Conservation (phyloP, 2,797 vertebrate species). For the Xiphophorus birchmanni region DNA sequence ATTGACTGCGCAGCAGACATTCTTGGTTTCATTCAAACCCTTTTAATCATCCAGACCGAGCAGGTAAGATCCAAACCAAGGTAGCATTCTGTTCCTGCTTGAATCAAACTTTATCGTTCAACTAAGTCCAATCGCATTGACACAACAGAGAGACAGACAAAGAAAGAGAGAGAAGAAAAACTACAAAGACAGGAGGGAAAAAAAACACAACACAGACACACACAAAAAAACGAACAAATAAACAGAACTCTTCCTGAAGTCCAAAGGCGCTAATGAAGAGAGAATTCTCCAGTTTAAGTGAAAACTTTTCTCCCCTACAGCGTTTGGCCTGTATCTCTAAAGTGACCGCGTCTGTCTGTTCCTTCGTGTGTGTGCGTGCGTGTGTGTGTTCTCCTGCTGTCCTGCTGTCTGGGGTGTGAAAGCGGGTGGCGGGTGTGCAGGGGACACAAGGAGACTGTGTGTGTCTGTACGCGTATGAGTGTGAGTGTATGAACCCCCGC, state of each 20-base stretch:
- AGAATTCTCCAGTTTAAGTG: slow-evolving; percentile 82
- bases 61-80: slow-evolving; percentile 55
- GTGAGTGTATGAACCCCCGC: slow-evolving; percentile 81
- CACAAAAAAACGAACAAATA: slow-evolving; percentile 63
- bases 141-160: slow-evolving; percentile 71
- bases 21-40: slow-evolving; percentile 6
- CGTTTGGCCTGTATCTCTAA: slow-evolving; percentile 86
- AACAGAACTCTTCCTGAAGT: slow-evolving; percentile 80
- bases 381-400: slow-evolving; percentile 85
- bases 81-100: slow-evolving; percentile 48
- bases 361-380: slow-evolving; percentile 81
- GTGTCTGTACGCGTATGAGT: slow-evolving; percentile 61
- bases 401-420: slow-evolving; percentile 89
- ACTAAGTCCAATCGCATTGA: slow-evolving; percentile 59
- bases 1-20: not conserved
- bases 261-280: slow-evolving; percentile 83
- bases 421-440: slow-evolving; percentile 82
- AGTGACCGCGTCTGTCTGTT: slow-evolving; percentile 89
- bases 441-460: slow-evolving; percentile 82
- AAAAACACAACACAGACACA: not conserved
- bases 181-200: slow-evolving; percentile 63
- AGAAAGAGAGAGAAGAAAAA: slow-evolving; percentile 66
- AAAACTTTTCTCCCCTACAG: slow-evolving; percentile 87
- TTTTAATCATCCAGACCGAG: slow-evolving; percentile 27
- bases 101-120: slow-evolving; percentile 71